phyloP scores from a whole-genome alignment of 2,113 vertebrate species.

The Notarius lentiginosus region DNA sequence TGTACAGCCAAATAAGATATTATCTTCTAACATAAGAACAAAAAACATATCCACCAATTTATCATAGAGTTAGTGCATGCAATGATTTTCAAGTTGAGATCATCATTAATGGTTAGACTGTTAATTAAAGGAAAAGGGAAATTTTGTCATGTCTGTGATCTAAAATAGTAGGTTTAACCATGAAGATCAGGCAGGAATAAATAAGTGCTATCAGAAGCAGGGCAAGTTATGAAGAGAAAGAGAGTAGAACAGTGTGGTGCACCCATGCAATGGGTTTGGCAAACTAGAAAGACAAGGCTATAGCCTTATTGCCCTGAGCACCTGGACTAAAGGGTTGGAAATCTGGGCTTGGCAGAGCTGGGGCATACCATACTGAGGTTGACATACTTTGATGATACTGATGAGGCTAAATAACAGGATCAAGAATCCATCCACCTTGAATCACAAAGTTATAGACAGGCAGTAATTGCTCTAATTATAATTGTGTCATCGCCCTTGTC shows the following conservation, averaged over 20 bases:
- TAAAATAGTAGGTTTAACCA: not conserved
- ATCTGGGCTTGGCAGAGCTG: slow-evolving; percentile 33
- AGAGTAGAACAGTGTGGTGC: not conserved
- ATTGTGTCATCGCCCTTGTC: slow-evolving; percentile 29
- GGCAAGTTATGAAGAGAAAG: not conserved
- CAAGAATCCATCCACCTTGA: slow-evolving; percentile 65
- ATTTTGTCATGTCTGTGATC: slow-evolving; percentile 4
- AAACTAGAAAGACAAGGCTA: not conserved
- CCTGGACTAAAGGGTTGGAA: slow-evolving; percentile 27
- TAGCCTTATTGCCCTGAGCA: slow-evolving; percentile 29
- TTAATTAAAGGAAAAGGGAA: slow-evolving; percentile 7
- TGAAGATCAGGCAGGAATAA: not conserved
- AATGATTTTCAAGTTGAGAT: slow-evolving; percentile 26
- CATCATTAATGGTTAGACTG: not conserved
- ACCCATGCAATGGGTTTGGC: not conserved
- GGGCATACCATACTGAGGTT: slow-evolving; percentile 57
- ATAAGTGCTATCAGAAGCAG: not conserved
- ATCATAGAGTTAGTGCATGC: slow-evolving; percentile 18
- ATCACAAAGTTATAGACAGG: slow-evolving; percentile 16
- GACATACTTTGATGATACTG: slow-evolving; percentile 66
- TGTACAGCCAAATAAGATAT: slow-evolving; percentile 46
- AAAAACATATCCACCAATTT: slow-evolving; percentile 39
- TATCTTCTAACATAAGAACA: slow-evolving; percentile 15
- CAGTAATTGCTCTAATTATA: slow-evolving; percentile 17
- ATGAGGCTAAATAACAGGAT: slow-evolving; percentile 64